phyloP scores from a whole-genome alignment of 2,888 invertebrate genomes.

The Conchocele bisecta region DNA sequence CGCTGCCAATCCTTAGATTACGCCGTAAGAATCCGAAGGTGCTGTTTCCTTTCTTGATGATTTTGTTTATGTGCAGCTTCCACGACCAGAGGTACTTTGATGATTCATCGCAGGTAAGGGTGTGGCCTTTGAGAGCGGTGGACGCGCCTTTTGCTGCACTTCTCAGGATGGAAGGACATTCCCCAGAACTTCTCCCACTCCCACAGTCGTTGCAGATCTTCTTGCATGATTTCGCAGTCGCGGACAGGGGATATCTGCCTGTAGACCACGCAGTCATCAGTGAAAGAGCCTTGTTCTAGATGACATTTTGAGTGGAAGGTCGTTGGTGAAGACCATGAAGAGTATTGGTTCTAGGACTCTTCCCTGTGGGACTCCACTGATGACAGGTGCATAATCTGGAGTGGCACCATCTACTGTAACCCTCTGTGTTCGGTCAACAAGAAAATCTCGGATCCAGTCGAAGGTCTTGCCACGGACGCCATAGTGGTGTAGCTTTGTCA shows the following conservation, averaged over 20 bases:
- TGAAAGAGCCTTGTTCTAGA: neutral
- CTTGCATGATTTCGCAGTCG: neutral
- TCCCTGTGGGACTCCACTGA: too few relatives aligned
- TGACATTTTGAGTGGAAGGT: neutral
- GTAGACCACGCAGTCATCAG: conserved; percentile 6
- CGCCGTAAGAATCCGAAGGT: too few relatives aligned
- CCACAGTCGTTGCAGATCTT: neutral
- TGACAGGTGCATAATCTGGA: too few relatives aligned
- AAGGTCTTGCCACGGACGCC: too few relatives aligned
- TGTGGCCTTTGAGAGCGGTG: conserved; percentile 4
- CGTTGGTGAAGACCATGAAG: neutral
- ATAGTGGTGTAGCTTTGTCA: too few relatives aligned
- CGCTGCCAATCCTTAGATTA: too few relatives aligned
- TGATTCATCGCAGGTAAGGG: neutral
- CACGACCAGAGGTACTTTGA: conserved; percentile 1
- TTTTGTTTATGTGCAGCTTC: conserved; percentile 15
- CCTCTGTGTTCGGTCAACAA: neutral
- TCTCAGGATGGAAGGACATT: conserved; percentile 1
- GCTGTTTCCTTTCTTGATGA: neutral
- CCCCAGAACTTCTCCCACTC: neutral
- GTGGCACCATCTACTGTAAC: too few relatives aligned
- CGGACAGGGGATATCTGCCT: neutral
- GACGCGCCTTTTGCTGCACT: neutral
- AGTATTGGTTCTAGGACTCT: too few relatives aligned
- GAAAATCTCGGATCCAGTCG: too few relatives aligned